Percentiles rank a stretch among this genome's conserved stretches.
These are phyloP conservation scores for Hipparchia semele DNA, from an alignment of 2,888 invertebrate genomes.

Conservation along the genomic window DNA sequence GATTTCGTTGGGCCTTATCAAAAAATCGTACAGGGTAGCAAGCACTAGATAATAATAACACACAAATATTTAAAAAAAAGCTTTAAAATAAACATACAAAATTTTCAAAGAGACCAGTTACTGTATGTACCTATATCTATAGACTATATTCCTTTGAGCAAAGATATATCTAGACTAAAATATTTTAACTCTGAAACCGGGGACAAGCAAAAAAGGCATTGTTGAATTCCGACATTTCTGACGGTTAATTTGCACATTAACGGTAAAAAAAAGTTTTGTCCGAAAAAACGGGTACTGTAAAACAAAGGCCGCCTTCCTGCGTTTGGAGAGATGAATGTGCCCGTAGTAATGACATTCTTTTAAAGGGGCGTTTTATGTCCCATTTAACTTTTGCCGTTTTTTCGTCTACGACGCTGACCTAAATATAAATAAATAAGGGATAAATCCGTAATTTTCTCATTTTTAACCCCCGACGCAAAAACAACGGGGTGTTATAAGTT, in stretches of 20 bases:
- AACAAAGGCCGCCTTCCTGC: constrained; percentile 39
- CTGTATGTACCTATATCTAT: background rate
- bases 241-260: constrained; percentile 46
- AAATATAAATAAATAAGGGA: constrained; percentile 18
- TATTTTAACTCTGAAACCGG: constrained; percentile 30
- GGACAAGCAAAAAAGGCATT: constrained; percentile 37
- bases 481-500: too few relatives aligned
- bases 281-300: constrained; percentile 40
- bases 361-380: constrained; percentile 40
- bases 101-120: too few relatives aligned
- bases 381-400: constrained; percentile 39
- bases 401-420: constrained; percentile 21
- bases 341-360: constrained; percentile 43
- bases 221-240: constrained; percentile 41
- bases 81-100: background rate
- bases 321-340: constrained; percentile 42
- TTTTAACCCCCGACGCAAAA: too few relatives aligned
- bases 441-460: background rate
- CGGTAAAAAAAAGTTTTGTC: constrained; percentile 40
- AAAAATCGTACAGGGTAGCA: background rate
- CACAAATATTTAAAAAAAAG: background rate
- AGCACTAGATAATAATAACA: background rate
- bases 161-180: constrained; percentile 13
- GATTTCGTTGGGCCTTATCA: background rate
- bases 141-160: too few relatives aligned